These are phyloP conservation scores for Dipus sagitta DNA, from an alignment of 2,797 vertebrate genomes.

Conservation along the genomic window DNA sequence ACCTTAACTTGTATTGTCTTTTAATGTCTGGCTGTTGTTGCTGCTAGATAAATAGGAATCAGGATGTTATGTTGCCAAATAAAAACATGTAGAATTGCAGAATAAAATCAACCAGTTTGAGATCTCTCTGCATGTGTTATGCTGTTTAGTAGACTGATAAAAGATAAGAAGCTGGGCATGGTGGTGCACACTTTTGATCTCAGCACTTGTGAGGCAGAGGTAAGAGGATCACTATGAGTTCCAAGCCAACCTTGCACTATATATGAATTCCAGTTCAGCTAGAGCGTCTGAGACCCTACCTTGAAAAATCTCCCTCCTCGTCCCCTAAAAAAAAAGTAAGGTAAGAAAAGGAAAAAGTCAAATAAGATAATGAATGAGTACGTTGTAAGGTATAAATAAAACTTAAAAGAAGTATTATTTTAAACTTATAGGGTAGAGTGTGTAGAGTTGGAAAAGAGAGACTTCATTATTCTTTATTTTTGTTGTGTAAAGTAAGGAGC, in stretches of 20 bases:
- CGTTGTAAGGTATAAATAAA: neutral
- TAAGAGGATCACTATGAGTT: too few relatives aligned
- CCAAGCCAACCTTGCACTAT: too few relatives aligned
- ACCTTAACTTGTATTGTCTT: neutral
- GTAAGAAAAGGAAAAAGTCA: neutral
- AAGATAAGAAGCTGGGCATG: neutral
- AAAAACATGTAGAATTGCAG: neutral
- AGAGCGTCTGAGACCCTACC: too few relatives aligned
- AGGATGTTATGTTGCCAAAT: neutral
- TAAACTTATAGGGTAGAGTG: neutral
- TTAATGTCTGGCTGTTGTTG: neutral
- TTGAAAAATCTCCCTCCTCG: too few relatives aligned
- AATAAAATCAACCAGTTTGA: neutral
- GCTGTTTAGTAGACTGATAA: neutral
- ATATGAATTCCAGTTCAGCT: too few relatives aligned
- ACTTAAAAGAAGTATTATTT: neutral
- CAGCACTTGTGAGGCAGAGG: too few relatives aligned
- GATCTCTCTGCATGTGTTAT: neutral
- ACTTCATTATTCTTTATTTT: neutral
- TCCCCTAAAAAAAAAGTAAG: neutral
- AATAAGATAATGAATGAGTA: slow-evolving; percentile 10
- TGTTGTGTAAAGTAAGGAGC: too few relatives aligned
- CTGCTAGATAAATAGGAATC: slow-evolving; percentile 1
- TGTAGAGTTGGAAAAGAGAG: neutral
- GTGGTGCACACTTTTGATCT: too few relatives aligned